Conservation (phyloP, 1,140 invertebrate species). For the Magallana gigas region DNA sequence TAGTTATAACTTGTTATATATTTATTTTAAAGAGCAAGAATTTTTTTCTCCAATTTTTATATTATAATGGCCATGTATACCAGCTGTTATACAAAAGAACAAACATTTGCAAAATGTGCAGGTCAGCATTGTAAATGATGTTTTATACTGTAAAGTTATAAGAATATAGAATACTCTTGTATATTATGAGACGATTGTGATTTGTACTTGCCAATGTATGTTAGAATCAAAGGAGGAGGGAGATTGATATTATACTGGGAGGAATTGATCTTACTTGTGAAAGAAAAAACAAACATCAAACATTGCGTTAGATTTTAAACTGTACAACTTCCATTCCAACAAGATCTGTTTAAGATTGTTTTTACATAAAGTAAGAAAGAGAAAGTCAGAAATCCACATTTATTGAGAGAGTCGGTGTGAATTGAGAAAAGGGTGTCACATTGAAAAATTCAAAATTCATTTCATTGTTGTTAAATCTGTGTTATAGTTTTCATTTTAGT, state of each 20-base stretch:
- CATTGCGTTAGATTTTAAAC: background rate
- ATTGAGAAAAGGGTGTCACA: background rate
- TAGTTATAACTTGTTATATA: background rate
- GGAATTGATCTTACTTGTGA: background rate
- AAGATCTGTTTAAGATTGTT: conserved; percentile 1
- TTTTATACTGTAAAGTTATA: background rate
- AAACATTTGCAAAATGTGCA: conserved; percentile 1
- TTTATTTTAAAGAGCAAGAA: background rate
- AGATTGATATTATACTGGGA: conserved; percentile 20
- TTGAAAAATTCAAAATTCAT: background rate
- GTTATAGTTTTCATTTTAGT: conserved; percentile 28
- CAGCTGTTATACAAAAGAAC: background rate
- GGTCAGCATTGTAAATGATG: background rate
- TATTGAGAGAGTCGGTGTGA: conserved; percentile 1
- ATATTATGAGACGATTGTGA: background rate
- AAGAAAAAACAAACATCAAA: background rate
- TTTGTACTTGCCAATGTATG: conserved; percentile 9
- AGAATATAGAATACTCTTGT: conserved; percentile 25
- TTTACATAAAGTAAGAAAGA: background rate
- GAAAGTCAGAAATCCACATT: conserved; percentile 19
- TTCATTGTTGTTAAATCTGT: conserved; percentile 18
- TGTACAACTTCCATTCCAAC: conserved; percentile 23
- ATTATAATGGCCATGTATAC: background rate
- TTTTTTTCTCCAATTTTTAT: background rate
- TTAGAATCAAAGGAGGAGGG: background rate